These are phyloP conservation scores for Drosophila greeni DNA, from an alignment of 2,888 invertebrate genomes.

Conservation along the genomic window DNA sequence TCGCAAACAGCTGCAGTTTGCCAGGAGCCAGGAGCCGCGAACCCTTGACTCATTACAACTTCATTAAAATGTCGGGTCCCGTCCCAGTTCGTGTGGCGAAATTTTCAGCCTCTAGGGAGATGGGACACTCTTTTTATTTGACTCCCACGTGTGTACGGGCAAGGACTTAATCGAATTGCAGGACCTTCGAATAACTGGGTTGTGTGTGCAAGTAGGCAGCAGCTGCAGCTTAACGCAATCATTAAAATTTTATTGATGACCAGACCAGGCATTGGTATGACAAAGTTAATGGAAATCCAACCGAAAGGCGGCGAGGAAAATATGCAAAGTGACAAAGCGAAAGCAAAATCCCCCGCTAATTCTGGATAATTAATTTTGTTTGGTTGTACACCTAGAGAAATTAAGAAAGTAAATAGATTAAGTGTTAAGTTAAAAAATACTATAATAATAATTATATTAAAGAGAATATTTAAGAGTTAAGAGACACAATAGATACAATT, in stretches of 20 bases:
- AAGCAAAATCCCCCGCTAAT: slow-evolving; percentile 49
- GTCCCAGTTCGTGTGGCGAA: slow-evolving; percentile 31
- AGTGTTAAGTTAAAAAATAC: too few species aligned
- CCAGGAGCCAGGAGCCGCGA: slow-evolving; percentile 33
- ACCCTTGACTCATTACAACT: slow-evolving; percentile 58
- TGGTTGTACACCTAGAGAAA: slow-evolving; percentile 41
- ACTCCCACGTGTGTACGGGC: background rate
- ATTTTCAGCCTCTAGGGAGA: slow-evolving; percentile 34
- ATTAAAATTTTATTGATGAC: slow-evolving; percentile 68
- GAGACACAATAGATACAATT: background rate
- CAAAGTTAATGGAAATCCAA: slow-evolving; percentile 61
- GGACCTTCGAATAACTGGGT: slow-evolving; percentile 7
- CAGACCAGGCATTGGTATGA: slow-evolving; percentile 37
- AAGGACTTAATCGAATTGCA: slow-evolving; percentile 51
- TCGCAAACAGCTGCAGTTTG: slow-evolving; percentile 38
- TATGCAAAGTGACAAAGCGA: slow-evolving; percentile 59
- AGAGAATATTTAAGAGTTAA: background rate
- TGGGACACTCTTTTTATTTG: slow-evolving; percentile 8
- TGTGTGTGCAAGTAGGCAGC: slow-evolving; percentile 21
- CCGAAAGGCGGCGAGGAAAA: slow-evolving; percentile 52
- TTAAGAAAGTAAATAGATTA: background rate
- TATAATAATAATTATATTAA: background rate
- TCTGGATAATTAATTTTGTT: slow-evolving; percentile 67
- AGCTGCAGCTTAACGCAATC: slow-evolving; percentile 49
- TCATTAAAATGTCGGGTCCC: slow-evolving; percentile 56